phyloP scores from a whole-genome alignment of 92 coral and sea anemone species.

The Heliopora coerulea region DNA sequence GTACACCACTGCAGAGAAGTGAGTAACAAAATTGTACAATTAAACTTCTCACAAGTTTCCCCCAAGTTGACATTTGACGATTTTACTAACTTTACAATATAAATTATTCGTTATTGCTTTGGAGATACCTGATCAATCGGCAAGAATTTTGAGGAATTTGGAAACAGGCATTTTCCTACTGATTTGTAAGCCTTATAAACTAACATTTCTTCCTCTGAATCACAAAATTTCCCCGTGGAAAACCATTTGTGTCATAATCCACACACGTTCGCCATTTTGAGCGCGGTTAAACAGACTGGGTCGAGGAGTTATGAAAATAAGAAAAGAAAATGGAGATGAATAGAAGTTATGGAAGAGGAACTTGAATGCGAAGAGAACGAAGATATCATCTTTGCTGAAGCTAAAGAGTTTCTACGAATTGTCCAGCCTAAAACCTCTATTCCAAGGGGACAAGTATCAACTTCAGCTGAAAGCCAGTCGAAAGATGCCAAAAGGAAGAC shows the following conservation, averaged over 20 bases:
- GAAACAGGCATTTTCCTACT: neutral
- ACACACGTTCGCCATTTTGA: neutral
- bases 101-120: too few relatives aligned
- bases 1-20: too few relatives aligned
- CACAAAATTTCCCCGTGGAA: neutral
- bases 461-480: neutral
- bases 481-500: slow-evolving; percentile 5
- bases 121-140: neutral
- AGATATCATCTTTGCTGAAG: slow-evolving; percentile 13
- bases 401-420: slow-evolving; percentile 9
- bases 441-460: neutral
- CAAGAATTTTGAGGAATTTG: neutral
- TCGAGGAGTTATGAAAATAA: too few relatives aligned
- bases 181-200: neutral
- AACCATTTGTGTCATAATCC: too few relatives aligned
- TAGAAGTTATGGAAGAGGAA: neutral
- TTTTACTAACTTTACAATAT: too few relatives aligned
- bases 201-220: neutral
- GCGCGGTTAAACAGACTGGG: slow-evolving; percentile 14
- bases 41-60: too few relatives aligned
- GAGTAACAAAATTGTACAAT: too few relatives aligned
- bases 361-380: slow-evolving; percentile 9
- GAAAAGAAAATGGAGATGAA: neutral
- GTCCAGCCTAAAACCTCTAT: neutral
- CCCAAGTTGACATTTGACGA: too few relatives aligned